phyloP scores from a whole-genome alignment of 1,140 invertebrate genomes.

The Apis florea region DNA sequence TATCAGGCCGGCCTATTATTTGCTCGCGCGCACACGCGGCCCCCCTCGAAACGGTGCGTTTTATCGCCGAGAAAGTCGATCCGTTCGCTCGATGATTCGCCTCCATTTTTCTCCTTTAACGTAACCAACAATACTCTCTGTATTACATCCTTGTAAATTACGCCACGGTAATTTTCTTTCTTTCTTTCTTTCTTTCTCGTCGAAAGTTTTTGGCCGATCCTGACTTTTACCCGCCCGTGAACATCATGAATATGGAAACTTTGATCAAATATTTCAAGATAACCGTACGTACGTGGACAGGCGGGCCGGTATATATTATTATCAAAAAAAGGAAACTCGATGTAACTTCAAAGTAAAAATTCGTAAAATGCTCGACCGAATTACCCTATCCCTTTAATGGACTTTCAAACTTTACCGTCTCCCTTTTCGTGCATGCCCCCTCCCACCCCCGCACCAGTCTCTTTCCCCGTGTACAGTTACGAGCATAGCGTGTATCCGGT shows the following conservation, averaged over 20 bases:
- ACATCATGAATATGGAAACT: no score
- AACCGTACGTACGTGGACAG: no score
- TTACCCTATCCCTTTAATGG: constrained; percentile 11
- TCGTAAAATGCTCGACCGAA: neutral
- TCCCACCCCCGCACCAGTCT: neutral
- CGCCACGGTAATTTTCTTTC: no score
- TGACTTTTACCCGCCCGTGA: no score
- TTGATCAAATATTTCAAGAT: no score
- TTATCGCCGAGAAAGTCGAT: neutral
- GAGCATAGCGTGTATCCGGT: neutral
- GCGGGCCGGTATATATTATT: no score
- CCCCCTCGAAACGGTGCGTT: constrained; percentile 14
- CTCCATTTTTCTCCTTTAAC: neutral
- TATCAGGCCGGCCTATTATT: constrained; percentile 26
- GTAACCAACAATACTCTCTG: no score
- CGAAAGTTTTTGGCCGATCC: no score
- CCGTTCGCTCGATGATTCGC: neutral
- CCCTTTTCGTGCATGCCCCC: neutral
- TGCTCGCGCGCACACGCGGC: constrained; percentile 10
- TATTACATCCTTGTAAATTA: no score
- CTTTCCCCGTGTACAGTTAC: neutral
- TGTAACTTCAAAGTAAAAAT: neutral
- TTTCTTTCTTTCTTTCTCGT: no score
- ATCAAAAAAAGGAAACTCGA: neutral
- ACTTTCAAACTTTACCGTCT: neutral